Percentiles rank a stretch among this genome's conserved stretches.
Evolutionary conservation across 1,140 invertebrate genomes (phyloP).

Genomic region (Brachionus rotundiformis): DNA sequence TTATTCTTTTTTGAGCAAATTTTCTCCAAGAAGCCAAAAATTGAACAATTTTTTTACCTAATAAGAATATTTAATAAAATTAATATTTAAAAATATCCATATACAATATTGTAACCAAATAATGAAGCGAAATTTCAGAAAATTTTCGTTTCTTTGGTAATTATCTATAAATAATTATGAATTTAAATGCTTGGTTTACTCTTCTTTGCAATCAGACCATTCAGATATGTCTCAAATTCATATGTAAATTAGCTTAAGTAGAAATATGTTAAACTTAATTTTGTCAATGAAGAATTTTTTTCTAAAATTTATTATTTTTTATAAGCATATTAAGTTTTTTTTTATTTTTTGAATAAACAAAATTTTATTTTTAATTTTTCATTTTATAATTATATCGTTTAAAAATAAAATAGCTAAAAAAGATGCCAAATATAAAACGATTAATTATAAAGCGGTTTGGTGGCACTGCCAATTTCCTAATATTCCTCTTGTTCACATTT

Average conservation of each 20-base stretch:
- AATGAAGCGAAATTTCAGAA: too few species aligned
- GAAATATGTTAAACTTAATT: neutral
- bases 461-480: constrained; percentile 4
- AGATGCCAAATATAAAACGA: constrained; percentile 23
- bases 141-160: neutral
- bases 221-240: too few species aligned
- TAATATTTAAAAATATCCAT: too few species aligned
- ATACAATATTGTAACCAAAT: too few species aligned
- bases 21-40: too few species aligned
- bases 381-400: too few species aligned
- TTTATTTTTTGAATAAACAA: too few species aligned
- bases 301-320: neutral
- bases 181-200: neutral
- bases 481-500: neutral
- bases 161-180: neutral
- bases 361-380: neutral
- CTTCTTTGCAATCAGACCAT: neutral
- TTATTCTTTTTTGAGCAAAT: too few species aligned
- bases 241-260: neutral
- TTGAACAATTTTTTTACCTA: too few species aligned
- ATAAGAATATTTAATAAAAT: too few species aligned
- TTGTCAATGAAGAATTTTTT: neutral
- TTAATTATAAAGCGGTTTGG: neutral
- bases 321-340: too few species aligned
- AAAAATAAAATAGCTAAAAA: neutral